Evolutionary conservation across 1,140 invertebrate genomes (phyloP), one percentile per base, ranked within the genome.

Genomic region (Atta texana): DNA sequence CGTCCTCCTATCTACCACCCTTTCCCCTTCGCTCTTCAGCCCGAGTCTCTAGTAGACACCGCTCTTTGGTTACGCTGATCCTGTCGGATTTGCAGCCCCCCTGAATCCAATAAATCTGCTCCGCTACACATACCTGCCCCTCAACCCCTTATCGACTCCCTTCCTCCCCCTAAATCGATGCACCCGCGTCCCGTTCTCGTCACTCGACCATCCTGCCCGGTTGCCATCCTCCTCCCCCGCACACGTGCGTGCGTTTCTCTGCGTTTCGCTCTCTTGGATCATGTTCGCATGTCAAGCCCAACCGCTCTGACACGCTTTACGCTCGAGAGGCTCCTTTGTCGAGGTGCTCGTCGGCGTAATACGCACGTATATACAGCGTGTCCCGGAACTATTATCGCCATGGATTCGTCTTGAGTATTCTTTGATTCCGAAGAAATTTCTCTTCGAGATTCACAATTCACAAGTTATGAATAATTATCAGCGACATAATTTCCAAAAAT

Each of bases 291-390:
- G 89, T 90, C 89, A 90, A 90, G 89, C 88, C 86, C 86, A 90
- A 90, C 89, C 86, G 89, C 89, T 90, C 89, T 90, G 89, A 90
- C 89, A 90, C 89, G 89, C 89, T 90, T 90, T 88, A 90, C 89
- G 89, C 89, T 90, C 89, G 89, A 90, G 89, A 90, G 89, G 49
- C 86, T 90, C 89, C 89, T 90, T 90, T 90, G 89, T 90, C 81
- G 89, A 63, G 75, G 75, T 69, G n/a, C 89, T 90, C 88, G 80
- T 81, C 86, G 75, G 63, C 63, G 86, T 85, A 86, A 87, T 87
- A 57, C 85, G 77, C 51, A 31, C 21, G 55, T 34, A 21, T 39
- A 68, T 86, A 86, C 84, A 66, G 63, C 76, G 61, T 78, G 72
- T 78, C 16, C 61, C 82, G 74, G 74, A 66, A 78, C 76, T 81